phyloP scores from a whole-genome alignment of 2,797 vertebrate genomes.

The Mallotus villosus region DNA sequence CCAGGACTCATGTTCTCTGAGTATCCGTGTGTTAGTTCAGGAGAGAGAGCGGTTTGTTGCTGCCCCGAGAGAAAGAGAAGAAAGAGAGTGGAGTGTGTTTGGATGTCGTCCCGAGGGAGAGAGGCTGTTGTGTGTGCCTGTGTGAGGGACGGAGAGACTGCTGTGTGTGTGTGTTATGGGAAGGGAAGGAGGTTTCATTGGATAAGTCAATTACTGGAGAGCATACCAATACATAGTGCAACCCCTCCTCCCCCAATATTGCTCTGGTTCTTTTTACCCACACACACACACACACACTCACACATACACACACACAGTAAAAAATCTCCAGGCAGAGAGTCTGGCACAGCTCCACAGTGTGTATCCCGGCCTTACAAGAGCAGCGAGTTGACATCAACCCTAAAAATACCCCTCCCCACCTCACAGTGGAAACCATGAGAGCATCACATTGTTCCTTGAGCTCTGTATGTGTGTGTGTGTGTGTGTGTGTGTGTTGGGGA shows the following conservation, averaged over 20 bases:
- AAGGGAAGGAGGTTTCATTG: conserved; percentile 1
- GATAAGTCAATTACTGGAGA: conserved; percentile 46
- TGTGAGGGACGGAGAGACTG: not conserved
- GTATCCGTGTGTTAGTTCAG: not conserved
- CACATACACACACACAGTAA: conserved; percentile 34
- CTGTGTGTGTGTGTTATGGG: conserved; percentile 15
- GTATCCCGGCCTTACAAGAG: conserved; percentile 76
- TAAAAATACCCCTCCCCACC: conserved; percentile 79
- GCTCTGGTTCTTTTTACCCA: conserved; percentile 3
- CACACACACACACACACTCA: conserved; percentile 7
- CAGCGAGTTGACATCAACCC: conserved; percentile 75
- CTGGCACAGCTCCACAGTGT: conserved; percentile 64
- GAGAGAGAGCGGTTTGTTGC: not conserved
- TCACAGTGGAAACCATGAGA: conserved; percentile 75
- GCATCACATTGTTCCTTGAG: conserved; percentile 68
- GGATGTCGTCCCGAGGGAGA: conserved; percentile 2
- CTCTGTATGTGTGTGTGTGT: conserved; percentile 27
- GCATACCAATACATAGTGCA: conserved; percentile 25
- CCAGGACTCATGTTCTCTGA: conserved; percentile 66
- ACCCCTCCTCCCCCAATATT: conserved; percentile 18
- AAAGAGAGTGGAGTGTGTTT: conserved; percentile 49
- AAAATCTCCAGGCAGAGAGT: conserved; percentile 15
- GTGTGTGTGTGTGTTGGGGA: conserved; percentile 15
- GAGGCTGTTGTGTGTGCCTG: conserved; percentile 49
- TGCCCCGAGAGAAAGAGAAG: not conserved